Conservation (phyloP, 2,888 invertebrate species). For the Pristionchus exspectatus region DNA sequence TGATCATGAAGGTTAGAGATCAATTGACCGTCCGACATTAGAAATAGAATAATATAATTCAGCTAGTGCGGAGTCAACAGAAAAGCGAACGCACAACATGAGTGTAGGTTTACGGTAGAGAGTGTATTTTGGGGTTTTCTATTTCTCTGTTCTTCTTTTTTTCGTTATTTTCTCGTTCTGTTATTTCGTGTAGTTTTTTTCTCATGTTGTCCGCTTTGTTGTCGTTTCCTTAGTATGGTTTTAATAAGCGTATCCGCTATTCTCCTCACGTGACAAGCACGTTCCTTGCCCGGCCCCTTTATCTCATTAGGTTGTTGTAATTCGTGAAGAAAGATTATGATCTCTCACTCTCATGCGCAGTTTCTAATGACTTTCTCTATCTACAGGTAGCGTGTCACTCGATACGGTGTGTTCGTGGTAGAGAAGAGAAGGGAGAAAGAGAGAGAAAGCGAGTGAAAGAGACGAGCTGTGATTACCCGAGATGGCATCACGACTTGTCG, state of each 20-base stretch:
- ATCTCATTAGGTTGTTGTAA: background rate
- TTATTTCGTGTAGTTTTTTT: background rate
- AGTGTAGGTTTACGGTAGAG: background rate
- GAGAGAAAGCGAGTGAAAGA: slow-evolving; percentile 46
- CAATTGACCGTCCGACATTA: slow-evolving; percentile 83
- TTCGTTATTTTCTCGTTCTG: background rate
- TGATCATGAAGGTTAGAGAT: slow-evolving; percentile 85
- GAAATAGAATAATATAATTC: background rate
- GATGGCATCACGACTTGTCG: slow-evolving; percentile 40
- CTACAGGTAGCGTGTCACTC: slow-evolving; percentile 36
- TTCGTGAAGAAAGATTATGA: slow-evolving; percentile 13
- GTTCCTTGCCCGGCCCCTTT: background rate
- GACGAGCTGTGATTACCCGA: slow-evolving; percentile 25
- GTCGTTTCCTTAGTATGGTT: background rate
- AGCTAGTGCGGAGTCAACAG: background rate
- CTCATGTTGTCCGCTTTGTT: background rate
- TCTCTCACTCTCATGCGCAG: slow-evolving; percentile 11
- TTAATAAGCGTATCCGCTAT: background rate
- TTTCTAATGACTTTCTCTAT: slow-evolving; percentile 47
- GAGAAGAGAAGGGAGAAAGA: slow-evolving; percentile 20
- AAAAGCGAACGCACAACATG: background rate
- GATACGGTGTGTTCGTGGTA: slow-evolving; percentile 48
- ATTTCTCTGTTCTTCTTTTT: background rate
- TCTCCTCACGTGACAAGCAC: background rate
- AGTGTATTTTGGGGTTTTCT: background rate